Evolutionary conservation across 2,797 vertebrate species (phyloP), one percentile per base, ranked within the genome.

Genomic region (Pygocentrus nattereri): DNA sequence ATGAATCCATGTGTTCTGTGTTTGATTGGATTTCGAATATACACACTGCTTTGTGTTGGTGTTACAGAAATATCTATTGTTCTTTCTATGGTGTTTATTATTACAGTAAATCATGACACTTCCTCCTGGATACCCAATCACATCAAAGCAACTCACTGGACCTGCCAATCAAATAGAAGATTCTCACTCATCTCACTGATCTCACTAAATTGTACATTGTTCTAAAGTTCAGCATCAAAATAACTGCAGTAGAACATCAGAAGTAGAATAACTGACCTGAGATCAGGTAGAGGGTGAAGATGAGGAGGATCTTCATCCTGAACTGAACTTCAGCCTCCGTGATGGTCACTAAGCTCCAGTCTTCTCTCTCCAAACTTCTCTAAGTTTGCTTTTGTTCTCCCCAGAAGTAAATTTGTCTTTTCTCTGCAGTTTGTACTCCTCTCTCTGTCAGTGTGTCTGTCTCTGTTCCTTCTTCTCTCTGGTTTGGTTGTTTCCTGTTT

Each of bases 1-100:
- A 75, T 67, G 31, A 76, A 54, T 25, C 38, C 7, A 21, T 13
- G 21, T 27, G 18, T 41, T n/a, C n/a, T 44, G 27, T 49, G 2
- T 31, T 18, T 54, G 27, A 10, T 21, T 13, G 21, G 8, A 3
- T 82, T 12, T 34, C 15, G 78, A 21, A 64, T 62, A 21, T 4
- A 64, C 69, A 44, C 62, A 23, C 30, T n/a, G 0, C 10, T 62
- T 58, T 74, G 27, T 44, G 16, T 25, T 3, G 8, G 58, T 15
- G 0, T 65, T 65, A 31, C 62, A 68, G 23, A 68, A 67, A 74
- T 68, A 80, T 74, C 58, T 67, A 30, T 21, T 27, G 12, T n/a
- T 3, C 0, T 4, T 2, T 56, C 15, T 5, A 27, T n/a, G 8
- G 23, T n/a, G 50, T 5, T 80, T 8, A 5, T 23, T 2, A 0